These are phyloP conservation scores for Pteronotus mesoamericanus DNA, from an alignment of 2,797 vertebrate species.

Conservation along the genomic window DNA sequence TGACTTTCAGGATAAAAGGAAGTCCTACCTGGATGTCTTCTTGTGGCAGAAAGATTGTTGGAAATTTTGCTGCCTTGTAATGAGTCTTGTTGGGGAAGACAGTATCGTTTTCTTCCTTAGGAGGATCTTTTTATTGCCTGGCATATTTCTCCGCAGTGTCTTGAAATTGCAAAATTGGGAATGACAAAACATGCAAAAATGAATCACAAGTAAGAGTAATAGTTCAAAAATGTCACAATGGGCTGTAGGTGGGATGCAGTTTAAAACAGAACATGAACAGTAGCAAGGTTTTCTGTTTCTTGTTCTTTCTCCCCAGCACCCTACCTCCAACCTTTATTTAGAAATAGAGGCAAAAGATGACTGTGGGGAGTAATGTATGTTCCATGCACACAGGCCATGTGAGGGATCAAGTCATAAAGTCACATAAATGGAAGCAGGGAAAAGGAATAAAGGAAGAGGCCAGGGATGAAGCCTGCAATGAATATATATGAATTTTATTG, in stretches of 20 bases:
- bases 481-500: background rate
- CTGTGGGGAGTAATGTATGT: background rate
- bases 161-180: slow-evolving; percentile 78
- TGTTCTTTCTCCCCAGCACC: background rate
- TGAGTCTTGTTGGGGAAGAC: background rate
- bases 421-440: background rate
- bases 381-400: background rate
- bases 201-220: slow-evolving; percentile 78
- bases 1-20: background rate
- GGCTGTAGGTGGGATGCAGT: slow-evolving; percentile 71
- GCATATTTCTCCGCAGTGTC: slow-evolving; percentile 66
- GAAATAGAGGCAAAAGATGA: slow-evolving; percentile 2
- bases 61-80: slow-evolving; percentile 66
- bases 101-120: background rate
- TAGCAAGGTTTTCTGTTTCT: background rate
- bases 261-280: slow-evolving; percentile 73
- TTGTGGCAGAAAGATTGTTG: slow-evolving; percentile 56
- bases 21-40: slow-evolving; percentile 39
- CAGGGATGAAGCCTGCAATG: background rate
- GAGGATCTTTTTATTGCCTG: slow-evolving; percentile 70
- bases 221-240: slow-evolving; percentile 73
- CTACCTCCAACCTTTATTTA: slow-evolving; percentile 38
- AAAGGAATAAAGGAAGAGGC: background rate
- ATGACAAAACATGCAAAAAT: slow-evolving; percentile 80
- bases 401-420: background rate